These are phyloP conservation scores for Synergus umbraculus DNA, from an alignment of 2,888 invertebrate species.

Conservation along the genomic window DNA sequence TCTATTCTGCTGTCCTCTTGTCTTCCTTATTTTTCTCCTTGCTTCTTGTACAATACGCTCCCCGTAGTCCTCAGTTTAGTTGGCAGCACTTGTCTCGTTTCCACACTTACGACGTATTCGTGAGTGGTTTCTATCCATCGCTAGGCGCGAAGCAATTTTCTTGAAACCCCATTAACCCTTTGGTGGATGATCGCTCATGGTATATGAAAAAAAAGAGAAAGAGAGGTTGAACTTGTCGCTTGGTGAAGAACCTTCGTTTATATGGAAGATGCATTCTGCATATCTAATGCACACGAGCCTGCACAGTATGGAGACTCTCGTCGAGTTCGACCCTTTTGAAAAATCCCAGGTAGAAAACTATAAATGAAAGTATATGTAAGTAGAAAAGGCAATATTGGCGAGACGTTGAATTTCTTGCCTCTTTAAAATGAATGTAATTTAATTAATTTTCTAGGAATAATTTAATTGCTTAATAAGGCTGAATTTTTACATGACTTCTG, in stretches of 20 bases:
- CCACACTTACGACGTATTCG: constrained; percentile 45
- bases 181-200: constrained; percentile 53
- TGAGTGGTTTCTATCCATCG: constrained; percentile 58
- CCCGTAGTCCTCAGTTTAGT: constrained; percentile 46
- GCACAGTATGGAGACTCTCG: not conserved
- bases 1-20: constrained; percentile 56
- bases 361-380: no score
- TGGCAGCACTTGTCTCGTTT: constrained; percentile 51
- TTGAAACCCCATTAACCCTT: constrained; percentile 72
- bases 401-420: no score
- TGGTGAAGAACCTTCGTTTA: constrained; percentile 27
- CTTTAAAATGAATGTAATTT: not conserved
- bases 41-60: constrained; percentile 42
- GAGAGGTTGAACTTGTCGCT: constrained; percentile 66
- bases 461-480: not conserved
- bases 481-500: not conserved
- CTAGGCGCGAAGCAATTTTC: constrained; percentile 71
- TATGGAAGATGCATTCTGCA: constrained; percentile 45
- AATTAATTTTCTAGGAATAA: not conserved
- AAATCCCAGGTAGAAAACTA: no score
- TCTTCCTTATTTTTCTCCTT: constrained; percentile 51
- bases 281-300: not conserved
- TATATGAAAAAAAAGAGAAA: not conserved
- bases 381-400: no score
- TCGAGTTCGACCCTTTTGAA: no score